These are phyloP conservation scores for Dryobotodes eremita DNA, from an alignment of 2,888 invertebrate species.

Conservation along the genomic window DNA sequence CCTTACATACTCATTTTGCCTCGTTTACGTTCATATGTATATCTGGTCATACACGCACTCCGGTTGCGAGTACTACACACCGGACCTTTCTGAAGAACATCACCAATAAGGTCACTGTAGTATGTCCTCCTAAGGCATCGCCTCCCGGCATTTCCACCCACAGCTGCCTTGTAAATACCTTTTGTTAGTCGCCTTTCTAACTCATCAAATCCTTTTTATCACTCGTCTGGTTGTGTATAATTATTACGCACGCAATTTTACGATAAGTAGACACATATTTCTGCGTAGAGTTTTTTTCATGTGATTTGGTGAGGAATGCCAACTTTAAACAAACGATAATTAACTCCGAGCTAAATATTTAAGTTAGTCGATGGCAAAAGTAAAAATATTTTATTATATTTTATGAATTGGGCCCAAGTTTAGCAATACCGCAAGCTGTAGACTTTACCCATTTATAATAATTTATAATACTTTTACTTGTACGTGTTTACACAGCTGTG, in stretches of 20 bases:
- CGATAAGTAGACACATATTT: no score
- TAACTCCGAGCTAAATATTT: not conserved
- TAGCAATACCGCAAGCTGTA: not conserved
- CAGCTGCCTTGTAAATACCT: no score
- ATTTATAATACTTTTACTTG: not conserved
- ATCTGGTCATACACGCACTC: not conserved
- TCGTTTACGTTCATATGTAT: no score
- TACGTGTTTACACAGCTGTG: constrained; percentile 2
- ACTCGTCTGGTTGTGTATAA: not conserved
- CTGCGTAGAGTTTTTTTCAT: no score
- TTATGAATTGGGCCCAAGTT: not conserved
- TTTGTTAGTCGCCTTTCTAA: not conserved
- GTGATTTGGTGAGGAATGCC: not conserved
- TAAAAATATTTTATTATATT: no score
- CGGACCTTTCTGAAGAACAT: not conserved
- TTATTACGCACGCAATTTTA: not conserved
- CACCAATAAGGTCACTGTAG: not conserved
- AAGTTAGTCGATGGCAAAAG: no score
- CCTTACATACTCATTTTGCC: no score
- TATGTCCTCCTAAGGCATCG: no score
- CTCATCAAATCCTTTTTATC: not conserved
- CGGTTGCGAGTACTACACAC: not conserved
- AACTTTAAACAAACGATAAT: not conserved
- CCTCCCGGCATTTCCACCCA: no score
- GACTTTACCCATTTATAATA: not conserved